A percentile compares a stretch with the other conserved stretches of the same genome.
These are phyloP conservation scores for Lamellibrachia columna DNA, from an alignment of 2,888 invertebrate species.

Conservation along the genomic window DNA sequence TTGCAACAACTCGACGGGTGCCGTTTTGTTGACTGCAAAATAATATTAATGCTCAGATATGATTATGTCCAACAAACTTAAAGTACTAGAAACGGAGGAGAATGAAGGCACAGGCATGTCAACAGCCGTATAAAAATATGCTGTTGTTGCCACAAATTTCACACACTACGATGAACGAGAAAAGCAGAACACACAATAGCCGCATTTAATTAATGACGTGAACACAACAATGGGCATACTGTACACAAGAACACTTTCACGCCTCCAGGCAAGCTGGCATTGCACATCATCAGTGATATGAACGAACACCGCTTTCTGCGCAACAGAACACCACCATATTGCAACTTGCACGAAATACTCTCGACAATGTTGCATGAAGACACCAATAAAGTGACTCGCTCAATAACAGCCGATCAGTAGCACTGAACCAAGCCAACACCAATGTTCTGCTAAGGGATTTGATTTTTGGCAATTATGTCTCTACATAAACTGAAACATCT, in stretches of 20 bases:
- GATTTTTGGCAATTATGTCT: background rate
- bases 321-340: background rate
- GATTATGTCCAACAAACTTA: slow-evolving; percentile 16
- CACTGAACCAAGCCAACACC: background rate
- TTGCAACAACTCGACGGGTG: background rate
- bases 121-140: background rate
- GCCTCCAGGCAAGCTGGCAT: background rate
- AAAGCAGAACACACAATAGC: background rate
- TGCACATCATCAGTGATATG: background rate
- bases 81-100: background rate
- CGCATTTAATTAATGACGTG: background rate
- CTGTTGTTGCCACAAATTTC: background rate
- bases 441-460: background rate
- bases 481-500: background rate
- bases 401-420: background rate
- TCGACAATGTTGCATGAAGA: background rate
- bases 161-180: background rate
- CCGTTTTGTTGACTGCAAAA: background rate
- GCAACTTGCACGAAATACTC: background rate
- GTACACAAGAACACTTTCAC: background rate
- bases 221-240: background rate
- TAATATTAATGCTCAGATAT: slow-evolving; percentile 16
- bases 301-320: background rate
- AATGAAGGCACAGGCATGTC: background rate
- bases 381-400: background rate